Base-by-base conservation (phyloP, 2,797 vertebrate species). In the Nannoperca obscura region DNA sequence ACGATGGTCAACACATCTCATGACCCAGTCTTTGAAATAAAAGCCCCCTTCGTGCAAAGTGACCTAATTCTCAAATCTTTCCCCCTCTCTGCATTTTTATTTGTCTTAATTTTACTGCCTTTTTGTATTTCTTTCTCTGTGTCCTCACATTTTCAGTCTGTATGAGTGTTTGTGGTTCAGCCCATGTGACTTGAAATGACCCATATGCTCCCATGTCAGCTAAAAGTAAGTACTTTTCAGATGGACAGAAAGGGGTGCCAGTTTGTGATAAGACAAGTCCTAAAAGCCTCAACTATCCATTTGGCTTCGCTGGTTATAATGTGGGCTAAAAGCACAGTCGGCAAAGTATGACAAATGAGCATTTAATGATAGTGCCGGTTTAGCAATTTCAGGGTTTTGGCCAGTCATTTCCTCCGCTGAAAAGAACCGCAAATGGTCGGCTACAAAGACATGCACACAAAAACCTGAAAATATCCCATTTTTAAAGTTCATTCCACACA, bases 311-410 rank as follows among this genome's bases (percentile, higher is more conserved):
- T 52, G 59, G 5, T 22, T 74, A 9, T 71, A 60, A 76, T 73
- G 49, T 42, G 55, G 77, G 11, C 40, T 57, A 46, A 70, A 78
- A 66, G 83, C 86, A 47, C 32, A 72, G 68, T 80, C 84, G 75
- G 82, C 77, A 81, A 71, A 81, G 30, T 76, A 58, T 82, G 76
- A 87, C 81, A 78, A 90, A 88, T 71, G 79, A 90, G 73, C 15
- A 59, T 85, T 90, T 91, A 89, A 92, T 92, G 79, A 90, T 54
- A 77, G 83, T 64, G 84, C 68, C n/a, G 78, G 73, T 77, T 67
- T 55, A 79, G 81, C 82, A 20, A 19, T 83, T 83, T 75, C 63
- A 63, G 30, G 52, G 2, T 78, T 81, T 62, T 20, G 62, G 77
- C 57, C n/a, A 8, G 24, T 70, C 65, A 8, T 67, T 52, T 72